A percentile compares a stretch with the other conserved stretches of the same genome.
Evolutionary conservation across 2,888 invertebrate species (phyloP).

Genomic region (Aleiodes testaceus): DNA sequence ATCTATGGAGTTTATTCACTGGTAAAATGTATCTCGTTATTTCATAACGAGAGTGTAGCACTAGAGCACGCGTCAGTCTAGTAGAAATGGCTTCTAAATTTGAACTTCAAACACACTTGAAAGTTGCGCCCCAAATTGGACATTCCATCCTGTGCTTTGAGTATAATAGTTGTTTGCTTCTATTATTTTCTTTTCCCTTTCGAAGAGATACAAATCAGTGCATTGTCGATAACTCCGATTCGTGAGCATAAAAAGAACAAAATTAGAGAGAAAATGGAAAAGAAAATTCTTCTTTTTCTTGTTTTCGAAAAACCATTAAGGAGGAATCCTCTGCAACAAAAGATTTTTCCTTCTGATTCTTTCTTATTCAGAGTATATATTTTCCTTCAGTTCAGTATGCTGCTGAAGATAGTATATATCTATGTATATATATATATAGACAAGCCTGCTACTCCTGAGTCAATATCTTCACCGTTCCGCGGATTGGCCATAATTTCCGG

Average conservation of each 20-base stretch:
- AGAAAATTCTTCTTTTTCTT: not conserved
- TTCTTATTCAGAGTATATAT: conserved; percentile 72
- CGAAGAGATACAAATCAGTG: not conserved
- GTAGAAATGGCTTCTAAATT: conserved; percentile 61
- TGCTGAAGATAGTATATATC: conserved; percentile 2
- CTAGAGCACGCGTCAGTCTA: conserved; percentile 60
- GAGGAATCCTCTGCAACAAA: conserved; percentile 25
- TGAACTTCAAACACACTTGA: conserved; percentile 69
- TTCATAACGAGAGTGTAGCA: conserved; percentile 55
- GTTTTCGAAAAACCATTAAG: not conserved
- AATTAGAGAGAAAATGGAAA: not conserved
- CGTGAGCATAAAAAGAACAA: not conserved
- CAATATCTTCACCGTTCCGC: conserved; percentile 60
- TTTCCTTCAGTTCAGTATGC: conserved; percentile 27
- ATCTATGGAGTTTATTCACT: not conserved
- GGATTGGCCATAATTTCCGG: conserved; percentile 68
- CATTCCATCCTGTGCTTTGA: conserved; percentile 59
- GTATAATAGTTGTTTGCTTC: conserved; percentile 69
- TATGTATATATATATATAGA: not conserved
- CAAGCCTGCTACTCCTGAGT: conserved; percentile 34
- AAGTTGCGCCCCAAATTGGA: conserved; percentile 70
- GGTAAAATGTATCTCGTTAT: conserved; percentile 59
- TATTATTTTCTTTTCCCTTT: not conserved
- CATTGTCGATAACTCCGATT: not conserved
- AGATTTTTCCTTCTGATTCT: conserved; percentile 63